Base-by-base conservation (phyloP, 53 echinoderm and acorn worm species). In the Paelopatides confundens region DNA sequence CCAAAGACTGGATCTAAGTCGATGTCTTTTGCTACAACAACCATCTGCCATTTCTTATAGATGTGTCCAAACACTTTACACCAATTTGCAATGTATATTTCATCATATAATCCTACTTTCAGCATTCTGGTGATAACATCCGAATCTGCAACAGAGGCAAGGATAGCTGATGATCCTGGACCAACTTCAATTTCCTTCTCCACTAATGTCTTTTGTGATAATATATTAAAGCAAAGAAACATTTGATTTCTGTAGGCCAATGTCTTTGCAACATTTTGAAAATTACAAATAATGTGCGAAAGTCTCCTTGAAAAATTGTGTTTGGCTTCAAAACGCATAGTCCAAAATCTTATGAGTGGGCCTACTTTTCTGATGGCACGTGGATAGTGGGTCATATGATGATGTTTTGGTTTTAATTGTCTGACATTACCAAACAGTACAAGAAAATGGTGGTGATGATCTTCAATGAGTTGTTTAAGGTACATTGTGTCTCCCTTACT, bases 281-380 rank as follows among this genome's bases (percentile, higher is more conserved):
- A 86, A 39, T 86, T 86, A 29, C 86, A 86, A 23, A 67, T 46
- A 21, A 86, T 65, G 35, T 86, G 69, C 3, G 49, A 65, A 31
- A 86, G 69, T 4, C 69, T 40, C 47, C 68, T 86, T 33, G 67
- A 85, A 62, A 49, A 64, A 18, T 63, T 86, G 43, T 90, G 86
- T 17, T 85, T 86, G 21, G 86, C 86, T 26, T 86, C 90, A 67
- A 90, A 86, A 23, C 90, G 18, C 90, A 90, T 86, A 18, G 14
- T 58, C 77, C 86, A 86, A 17, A 76, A 86, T 33, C 66, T 54
- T 54, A 15, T 86, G 0, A 77, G 32, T 2, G 90, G 90, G 0
- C 78, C 90, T 40, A 86, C 47, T 2, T 18, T 34, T 14, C 2
- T 31, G 3, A 90, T 85, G 8, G 86, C 77, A 11, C 46, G 13